phyloP scores from a whole-genome alignment of 2,888 invertebrate species.

The Phymatocera aterrima region DNA sequence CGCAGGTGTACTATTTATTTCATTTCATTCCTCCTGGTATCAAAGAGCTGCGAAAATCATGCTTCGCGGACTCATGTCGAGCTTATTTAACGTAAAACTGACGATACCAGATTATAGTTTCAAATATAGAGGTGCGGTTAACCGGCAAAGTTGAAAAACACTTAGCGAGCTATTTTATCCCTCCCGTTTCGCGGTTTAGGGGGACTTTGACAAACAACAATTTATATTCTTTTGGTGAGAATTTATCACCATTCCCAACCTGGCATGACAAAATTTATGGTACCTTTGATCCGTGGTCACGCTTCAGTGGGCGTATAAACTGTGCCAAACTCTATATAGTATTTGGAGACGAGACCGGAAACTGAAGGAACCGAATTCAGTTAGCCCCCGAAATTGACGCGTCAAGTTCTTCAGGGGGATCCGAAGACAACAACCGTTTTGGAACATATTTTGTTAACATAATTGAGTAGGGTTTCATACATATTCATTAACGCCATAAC shows the following conservation, averaged over 20 bases:
- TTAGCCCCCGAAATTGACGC: not conserved
- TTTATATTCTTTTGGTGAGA: slow-evolving; percentile 27
- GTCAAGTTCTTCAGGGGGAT: not conserved
- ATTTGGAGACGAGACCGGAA: not conserved
- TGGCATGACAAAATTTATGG: slow-evolving; percentile 31
- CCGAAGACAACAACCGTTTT: not conserved
- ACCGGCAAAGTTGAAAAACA: slow-evolving; percentile 11
- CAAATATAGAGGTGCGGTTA: not conserved
- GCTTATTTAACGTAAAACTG: not conserved
- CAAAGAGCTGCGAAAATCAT: not conserved
- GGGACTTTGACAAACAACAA: slow-evolving; percentile 41
- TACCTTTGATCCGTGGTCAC: slow-evolving; percentile 11
- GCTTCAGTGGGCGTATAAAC: slow-evolving; percentile 36
- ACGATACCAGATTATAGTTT: not conserved
- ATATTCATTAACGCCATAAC: not conserved
- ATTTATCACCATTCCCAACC: slow-evolving; percentile 32
- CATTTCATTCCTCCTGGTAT: not conserved
- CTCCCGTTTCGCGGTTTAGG: not conserved
- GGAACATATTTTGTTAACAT: not conserved
- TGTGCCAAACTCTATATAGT: slow-evolving; percentile 18
- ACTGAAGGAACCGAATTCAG: slow-evolving; percentile 1
- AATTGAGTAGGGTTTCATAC: not conserved
- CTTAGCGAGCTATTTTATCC: slow-evolving; percentile 5
- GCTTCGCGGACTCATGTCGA: not conserved
- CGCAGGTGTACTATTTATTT: not conserved